Base-by-base conservation (phyloP, 1,140 invertebrate genomes). In the Catajapyx aquilonaris region DNA sequence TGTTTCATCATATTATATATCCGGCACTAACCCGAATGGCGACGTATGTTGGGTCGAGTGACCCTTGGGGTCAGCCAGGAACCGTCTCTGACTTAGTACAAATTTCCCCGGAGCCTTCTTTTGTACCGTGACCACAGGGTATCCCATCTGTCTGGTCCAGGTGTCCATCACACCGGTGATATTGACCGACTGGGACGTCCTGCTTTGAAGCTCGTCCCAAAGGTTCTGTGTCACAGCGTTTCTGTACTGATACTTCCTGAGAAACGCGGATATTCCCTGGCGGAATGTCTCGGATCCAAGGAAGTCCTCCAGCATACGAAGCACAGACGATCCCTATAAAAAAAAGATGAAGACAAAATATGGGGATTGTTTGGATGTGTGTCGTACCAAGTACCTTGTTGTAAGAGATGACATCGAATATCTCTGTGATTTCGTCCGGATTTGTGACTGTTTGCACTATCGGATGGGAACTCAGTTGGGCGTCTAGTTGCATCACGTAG, bases 361-460 rank as follows among this genome's bases (percentile, higher is more conserved):
- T 7, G 13, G 7, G 7, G 7, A 7, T 9, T 9, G 13, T 28
- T 2, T 25, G 22, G 2, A 20, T 10, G 10, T 33, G 9, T 36
- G 7, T 21, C 9, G 17, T 10, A 7, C 35, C 31, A 20, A 43
- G 39, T 60, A 84, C 83, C 66, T 96, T 95, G 36, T 71, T 73
- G 51, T 95, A 95, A 1, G 86, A 86, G 45, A 95, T 94, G 0
- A 63, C 56, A 58, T 95, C 88, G 55, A 95, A 95, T 38, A 91
- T 77, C 40, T 83, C 77, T 0, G 78, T 86, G 28, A 94, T 93
- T 60, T 95, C 72, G 52, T 85, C 76, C 0, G 87, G 81, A 49
- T 80, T 79, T 25, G 62, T 62, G 15, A 91, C 84, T 3, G 64
- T 65, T 53, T 84, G 75, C 10, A 87, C 72, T 44, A 91, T 87